Conservation (phyloP, 2,888 invertebrate species). For the Phaonia tiefii region DNA sequence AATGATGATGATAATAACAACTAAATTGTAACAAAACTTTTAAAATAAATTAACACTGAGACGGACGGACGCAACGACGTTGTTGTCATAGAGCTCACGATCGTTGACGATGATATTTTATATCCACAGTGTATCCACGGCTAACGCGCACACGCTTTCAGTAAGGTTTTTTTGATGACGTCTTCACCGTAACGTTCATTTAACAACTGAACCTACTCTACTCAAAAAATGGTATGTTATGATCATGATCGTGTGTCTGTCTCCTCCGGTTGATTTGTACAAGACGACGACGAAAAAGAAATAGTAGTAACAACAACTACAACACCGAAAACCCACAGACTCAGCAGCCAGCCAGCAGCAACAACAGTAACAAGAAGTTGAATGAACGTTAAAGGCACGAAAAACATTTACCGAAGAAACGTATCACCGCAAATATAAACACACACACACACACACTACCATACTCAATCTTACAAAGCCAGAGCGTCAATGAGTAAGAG, state of each 20-base stretch:
- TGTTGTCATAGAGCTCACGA: not conserved
- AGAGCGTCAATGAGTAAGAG: too few relatives aligned
- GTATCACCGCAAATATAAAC: not conserved
- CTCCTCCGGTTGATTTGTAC: conserved; percentile 17
- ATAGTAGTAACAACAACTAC: conserved; percentile 24
- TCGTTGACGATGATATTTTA: not conserved
- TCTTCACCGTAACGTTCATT: conserved; percentile 47
- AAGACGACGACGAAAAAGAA: conserved; percentile 15
- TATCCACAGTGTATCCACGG: not conserved
- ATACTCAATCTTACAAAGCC: too few relatives aligned
- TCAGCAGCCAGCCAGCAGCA: conserved; percentile 16
- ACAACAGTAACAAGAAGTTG: conserved; percentile 59
- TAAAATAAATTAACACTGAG: not conserved
- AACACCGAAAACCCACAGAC: conserved; percentile 28
- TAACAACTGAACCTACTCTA: conserved; percentile 57
- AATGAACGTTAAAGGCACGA: conserved; percentile 53
- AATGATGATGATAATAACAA: conserved; percentile 12
- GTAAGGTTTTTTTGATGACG: conserved; percentile 33
- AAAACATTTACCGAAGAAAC: not conserved
- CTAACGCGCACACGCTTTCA: conserved; percentile 14
- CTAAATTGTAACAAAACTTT: not conserved
- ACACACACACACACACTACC: not conserved
- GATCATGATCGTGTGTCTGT: conserved; percentile 33
- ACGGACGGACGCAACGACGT: conserved; percentile 10
- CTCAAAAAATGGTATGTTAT: conserved; percentile 37